These are phyloP conservation scores for Tapirus terrestris DNA, from an alignment of 2,113 vertebrate species.

Conservation along the genomic window DNA sequence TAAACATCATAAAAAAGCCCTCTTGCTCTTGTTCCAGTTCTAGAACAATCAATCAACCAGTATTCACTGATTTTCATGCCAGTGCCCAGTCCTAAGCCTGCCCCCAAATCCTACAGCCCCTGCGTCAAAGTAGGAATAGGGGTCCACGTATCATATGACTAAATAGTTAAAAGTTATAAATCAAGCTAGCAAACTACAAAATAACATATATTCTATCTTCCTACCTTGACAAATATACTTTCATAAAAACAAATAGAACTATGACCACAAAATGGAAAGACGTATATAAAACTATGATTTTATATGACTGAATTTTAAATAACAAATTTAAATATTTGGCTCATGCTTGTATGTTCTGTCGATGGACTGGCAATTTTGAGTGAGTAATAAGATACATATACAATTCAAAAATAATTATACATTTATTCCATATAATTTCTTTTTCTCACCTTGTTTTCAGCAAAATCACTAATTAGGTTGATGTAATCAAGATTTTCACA, in stretches of 20 bases:
- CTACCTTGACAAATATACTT: background rate
- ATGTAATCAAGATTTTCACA: background rate
- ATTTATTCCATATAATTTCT: background rate
- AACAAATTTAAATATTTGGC: background rate
- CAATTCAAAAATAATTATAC: background rate
- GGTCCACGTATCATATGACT: background rate
- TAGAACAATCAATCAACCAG: background rate
- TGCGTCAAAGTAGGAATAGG: background rate
- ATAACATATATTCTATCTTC: background rate
- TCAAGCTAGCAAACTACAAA: background rate
- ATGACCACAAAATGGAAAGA: background rate
- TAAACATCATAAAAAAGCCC: background rate
- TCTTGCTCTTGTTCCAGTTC: background rate
- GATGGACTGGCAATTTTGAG: background rate
- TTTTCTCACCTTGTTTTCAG: background rate
- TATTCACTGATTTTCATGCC: background rate
- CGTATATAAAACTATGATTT: background rate
- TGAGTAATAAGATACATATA: background rate
- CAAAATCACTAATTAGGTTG: background rate
- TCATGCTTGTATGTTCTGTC: background rate
- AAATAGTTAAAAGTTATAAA: slow-evolving; percentile 20
- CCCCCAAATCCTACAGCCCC: background rate
- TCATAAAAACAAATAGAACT: background rate
- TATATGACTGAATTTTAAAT: background rate
- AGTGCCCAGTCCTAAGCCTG: background rate